A percentile compares a stretch with the other conserved stretches of the same genome.
These are phyloP conservation scores for Halcyon senegalensis DNA, from an alignment of 2,113 vertebrate species.

Conservation along the genomic window DNA sequence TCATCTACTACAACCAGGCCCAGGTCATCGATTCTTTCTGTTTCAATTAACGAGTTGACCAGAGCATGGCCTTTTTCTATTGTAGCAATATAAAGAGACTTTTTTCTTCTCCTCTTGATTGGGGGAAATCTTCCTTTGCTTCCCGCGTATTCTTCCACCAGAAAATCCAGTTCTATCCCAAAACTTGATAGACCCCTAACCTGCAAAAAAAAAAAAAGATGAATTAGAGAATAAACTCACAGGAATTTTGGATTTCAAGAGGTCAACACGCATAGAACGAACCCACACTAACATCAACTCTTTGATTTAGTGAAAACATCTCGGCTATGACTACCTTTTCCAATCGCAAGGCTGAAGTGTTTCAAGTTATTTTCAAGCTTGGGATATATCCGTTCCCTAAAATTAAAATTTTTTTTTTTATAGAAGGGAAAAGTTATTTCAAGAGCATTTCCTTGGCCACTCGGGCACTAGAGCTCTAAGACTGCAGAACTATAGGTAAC, in stretches of 20 bases:
- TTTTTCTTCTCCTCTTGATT: constrained; percentile 83
- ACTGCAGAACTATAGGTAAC: background rate
- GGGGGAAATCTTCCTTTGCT: constrained; percentile 95
- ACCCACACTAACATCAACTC: background rate
- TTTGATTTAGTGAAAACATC: background rate
- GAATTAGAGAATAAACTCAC: background rate
- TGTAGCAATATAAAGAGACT: constrained; percentile 89
- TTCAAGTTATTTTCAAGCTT: background rate
- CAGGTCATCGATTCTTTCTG: constrained; percentile 74
- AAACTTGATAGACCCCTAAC: constrained; percentile 87
- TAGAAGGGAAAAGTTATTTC: background rate
- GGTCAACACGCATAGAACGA: background rate
- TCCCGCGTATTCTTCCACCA: constrained; percentile 96
- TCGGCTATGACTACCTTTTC: background rate
- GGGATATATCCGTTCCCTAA: background rate
- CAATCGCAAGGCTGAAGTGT: background rate
- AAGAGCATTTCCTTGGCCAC: background rate
- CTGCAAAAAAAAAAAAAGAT: constrained; percentile 61
- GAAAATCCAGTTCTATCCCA: constrained; percentile 91
- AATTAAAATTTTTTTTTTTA: background rate
- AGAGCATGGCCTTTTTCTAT: constrained; percentile 94
- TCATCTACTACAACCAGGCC: constrained; percentile 95
- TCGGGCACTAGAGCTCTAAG: background rate
- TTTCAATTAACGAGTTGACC: constrained; percentile 93
- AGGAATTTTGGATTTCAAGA: background rate